Percentiles rank a stretch among this genome's conserved stretches.
Evolutionary conservation across 2,797 vertebrate genomes (phyloP).

Genomic region (Clarias fuscus): DNA sequence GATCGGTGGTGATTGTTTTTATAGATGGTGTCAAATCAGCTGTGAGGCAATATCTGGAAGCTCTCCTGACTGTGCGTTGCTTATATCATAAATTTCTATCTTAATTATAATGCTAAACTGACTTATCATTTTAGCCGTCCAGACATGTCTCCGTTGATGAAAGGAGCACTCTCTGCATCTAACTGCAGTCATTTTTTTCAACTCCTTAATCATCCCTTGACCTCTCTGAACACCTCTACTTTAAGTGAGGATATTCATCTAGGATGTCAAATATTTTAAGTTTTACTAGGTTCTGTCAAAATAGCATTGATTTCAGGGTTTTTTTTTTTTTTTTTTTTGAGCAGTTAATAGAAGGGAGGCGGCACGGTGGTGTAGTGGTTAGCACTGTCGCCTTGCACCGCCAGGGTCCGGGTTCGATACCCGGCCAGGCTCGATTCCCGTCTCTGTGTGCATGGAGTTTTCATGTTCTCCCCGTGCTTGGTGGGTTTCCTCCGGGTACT

Average conservation of each 20-base stretch:
- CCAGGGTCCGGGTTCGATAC: too few species aligned
- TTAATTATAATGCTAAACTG: conserved; percentile 15
- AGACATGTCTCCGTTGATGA: not conserved
- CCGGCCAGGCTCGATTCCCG: too few species aligned
- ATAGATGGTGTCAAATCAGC: not conserved
- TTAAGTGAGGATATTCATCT: not conserved
- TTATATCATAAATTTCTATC: conserved; percentile 11
- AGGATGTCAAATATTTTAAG: not conserved
- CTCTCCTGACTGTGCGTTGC: not conserved
- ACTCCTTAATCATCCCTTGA: not conserved
- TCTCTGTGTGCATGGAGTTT: too few species aligned
- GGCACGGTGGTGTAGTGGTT: too few species aligned
- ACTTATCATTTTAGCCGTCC: conserved; percentile 3
- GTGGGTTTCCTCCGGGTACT: too few species aligned
- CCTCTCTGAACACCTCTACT: not conserved
- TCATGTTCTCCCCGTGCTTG: too few species aligned
- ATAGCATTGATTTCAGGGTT: not conserved
- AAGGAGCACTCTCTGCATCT: conserved; percentile 8
- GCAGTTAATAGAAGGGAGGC: not conserved
- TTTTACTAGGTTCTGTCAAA: not conserved
- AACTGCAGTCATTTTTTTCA: not conserved
- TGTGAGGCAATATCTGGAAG: not conserved
- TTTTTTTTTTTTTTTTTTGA: not conserved
- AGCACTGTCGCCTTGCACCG: too few species aligned
- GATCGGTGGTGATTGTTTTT: not conserved